Percentiles rank a stretch among this genome's conserved stretches.
These are phyloP conservation scores for Alcedo quadribrachys DNA, from an alignment of 2,797 vertebrate species.

Conservation along the genomic window DNA sequence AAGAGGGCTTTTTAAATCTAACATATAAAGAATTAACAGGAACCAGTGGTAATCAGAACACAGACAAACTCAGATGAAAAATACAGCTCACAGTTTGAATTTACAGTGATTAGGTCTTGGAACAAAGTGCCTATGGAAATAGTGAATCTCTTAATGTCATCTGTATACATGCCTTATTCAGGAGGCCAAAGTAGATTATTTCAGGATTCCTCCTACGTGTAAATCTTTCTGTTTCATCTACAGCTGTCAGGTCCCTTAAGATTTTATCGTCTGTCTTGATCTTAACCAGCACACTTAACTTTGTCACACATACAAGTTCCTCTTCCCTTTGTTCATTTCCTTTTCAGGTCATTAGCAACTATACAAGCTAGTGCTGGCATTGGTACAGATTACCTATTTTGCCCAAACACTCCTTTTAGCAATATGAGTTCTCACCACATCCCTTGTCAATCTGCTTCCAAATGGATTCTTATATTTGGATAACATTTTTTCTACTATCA, in stretches of 20 bases:
- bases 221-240: not conserved
- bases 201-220: not conserved
- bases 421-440: not conserved
- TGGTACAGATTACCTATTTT: not conserved
- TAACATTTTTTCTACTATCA: not conserved
- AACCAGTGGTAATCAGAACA: not conserved
- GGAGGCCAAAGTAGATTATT: not conserved
- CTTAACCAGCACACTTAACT: not conserved
- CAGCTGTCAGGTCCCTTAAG: not conserved
- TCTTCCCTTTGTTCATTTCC: not conserved
- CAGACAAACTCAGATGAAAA: slow-evolving; percentile 13
- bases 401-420: not conserved
- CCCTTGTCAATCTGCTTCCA: not conserved
- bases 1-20: not conserved
- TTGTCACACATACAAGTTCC: not conserved
- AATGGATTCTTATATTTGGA: not conserved
- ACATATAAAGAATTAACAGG: not conserved
- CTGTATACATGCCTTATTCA: not conserved
- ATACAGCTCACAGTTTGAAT: not conserved
- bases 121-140: not conserved
- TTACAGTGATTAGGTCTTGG: not conserved
- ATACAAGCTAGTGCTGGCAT: not conserved
- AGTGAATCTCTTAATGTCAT: not conserved
- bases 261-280: not conserved
- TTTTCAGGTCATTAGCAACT: not conserved